Conservation (phyloP, 35 echinoderm and acorn worm genomes). For the Diadema setosum region DNA sequence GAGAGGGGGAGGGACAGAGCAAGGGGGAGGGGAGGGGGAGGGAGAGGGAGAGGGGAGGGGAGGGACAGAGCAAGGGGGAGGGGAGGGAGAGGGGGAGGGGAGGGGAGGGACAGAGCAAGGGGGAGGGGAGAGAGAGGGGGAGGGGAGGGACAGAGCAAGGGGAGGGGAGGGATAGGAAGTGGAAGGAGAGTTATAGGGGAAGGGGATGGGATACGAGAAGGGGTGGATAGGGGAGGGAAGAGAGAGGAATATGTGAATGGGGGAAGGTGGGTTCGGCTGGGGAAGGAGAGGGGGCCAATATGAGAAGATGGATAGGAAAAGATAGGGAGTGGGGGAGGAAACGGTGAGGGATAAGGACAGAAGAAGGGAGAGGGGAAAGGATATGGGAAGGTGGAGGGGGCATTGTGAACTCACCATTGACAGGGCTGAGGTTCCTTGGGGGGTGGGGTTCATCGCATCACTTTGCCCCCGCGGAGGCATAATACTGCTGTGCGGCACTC, state of each 20-base stretch:
- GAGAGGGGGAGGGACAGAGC: background rate
- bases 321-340: background rate
- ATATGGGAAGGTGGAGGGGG: background rate
- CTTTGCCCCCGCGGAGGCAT: constrained; percentile 13
- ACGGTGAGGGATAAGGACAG: background rate
- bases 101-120: background rate
- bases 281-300: background rate
- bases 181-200: background rate
- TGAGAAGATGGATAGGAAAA: background rate
- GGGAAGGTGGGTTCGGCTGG: background rate
- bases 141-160: too few relatives aligned
- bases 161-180: background rate
- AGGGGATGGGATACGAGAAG: background rate
- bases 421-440: background rate
- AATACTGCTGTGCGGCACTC: constrained; percentile 52
- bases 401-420: background rate
- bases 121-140: background rate
- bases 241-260: background rate
- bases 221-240: background rate
- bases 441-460: background rate
- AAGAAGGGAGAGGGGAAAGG: background rate
- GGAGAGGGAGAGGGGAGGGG: background rate
- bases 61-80: too few relatives aligned
- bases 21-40: background rate
- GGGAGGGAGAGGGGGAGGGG: background rate